These are phyloP conservation scores for Germaria angustata DNA, from an alignment of 2,888 invertebrate genomes.

Conservation along the genomic window DNA sequence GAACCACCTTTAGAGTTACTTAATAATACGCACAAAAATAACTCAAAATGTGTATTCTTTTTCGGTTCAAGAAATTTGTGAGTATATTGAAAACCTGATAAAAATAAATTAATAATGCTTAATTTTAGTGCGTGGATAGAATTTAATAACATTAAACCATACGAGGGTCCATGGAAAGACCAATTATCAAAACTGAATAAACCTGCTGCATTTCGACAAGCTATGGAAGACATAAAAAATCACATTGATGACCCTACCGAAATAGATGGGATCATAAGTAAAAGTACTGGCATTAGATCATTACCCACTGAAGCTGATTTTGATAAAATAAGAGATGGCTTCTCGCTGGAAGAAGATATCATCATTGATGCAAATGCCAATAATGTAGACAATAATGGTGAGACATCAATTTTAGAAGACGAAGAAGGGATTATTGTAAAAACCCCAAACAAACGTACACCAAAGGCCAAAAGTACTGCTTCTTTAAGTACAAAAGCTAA, in stretches of 20 bases:
- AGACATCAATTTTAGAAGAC: constrained; percentile 45
- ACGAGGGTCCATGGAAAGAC: constrained; percentile 87
- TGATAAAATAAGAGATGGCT: constrained; percentile 84
- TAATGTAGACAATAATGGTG: constrained; percentile 70
- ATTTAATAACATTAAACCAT: constrained; percentile 89
- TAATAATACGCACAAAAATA: constrained; percentile 87
- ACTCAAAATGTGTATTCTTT: constrained; percentile 93
- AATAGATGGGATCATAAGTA: constrained; percentile 75
- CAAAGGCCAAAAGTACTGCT: constrained; percentile 74
- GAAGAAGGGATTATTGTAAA: constrained; percentile 52
- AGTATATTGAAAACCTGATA: constrained; percentile 73
- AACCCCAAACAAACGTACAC: constrained; percentile 73
- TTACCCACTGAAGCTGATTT: constrained; percentile 85
- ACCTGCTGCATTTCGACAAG: constrained; percentile 88
- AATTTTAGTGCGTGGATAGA: constrained; percentile 92
- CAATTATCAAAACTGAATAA: constrained; percentile 88
- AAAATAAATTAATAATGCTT: not conserved
- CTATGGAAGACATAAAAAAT: constrained; percentile 89
- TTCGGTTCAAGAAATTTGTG: constrained; percentile 97
- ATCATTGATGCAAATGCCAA: constrained; percentile 57
- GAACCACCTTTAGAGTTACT: constrained; percentile 89
- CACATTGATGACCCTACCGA: constrained; percentile 85
- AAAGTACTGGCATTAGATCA: constrained; percentile 72
- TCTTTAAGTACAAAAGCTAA: constrained; percentile 71
- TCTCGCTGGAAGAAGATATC: constrained; percentile 71